phyloP scores from a whole-genome alignment of 2,797 vertebrate species.

The Hephaestus fuliginosus region DNA sequence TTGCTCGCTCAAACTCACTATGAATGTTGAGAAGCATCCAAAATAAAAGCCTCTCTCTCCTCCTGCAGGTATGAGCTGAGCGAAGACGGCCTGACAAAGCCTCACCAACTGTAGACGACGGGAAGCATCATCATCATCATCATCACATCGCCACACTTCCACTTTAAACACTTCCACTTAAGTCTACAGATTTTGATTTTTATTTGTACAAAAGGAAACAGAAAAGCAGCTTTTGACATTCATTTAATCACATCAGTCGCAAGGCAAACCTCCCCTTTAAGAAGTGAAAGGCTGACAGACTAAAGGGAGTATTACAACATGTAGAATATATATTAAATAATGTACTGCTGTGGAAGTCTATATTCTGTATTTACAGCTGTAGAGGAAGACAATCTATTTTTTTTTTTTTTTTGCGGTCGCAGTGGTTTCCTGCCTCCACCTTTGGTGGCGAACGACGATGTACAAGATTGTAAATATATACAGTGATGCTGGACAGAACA shows the following conservation, averaged over 20 bases:
- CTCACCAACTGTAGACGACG: constrained; percentile 79
- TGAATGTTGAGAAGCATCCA: not conserved
- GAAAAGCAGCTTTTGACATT: constrained; percentile 73
- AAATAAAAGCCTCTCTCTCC: constrained; percentile 24
- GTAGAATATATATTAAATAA: constrained; percentile 38
- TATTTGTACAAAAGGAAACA: constrained; percentile 59
- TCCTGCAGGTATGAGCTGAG: constrained; percentile 93
- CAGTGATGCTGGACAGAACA: constrained; percentile 58
- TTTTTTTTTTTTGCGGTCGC: constrained; percentile 34
- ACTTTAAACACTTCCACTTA: constrained; percentile 27
- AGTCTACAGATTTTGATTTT: constrained; percentile 75
- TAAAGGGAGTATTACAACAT: constrained; percentile 58
- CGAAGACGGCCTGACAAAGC: constrained; percentile 88
- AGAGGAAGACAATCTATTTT: constrained; percentile 42
- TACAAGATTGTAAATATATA: constrained; percentile 89
- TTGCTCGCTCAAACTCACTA: not conserved
- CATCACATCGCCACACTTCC: constrained; percentile 33
- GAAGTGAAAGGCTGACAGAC: constrained; percentile 67
- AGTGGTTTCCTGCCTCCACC: constrained; percentile 67
- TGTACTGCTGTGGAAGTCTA: constrained; percentile 42
- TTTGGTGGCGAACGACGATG: constrained; percentile 67
- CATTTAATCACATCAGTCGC: constrained; percentile 71
- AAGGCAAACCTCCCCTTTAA: constrained; percentile 75
- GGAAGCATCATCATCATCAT: constrained; percentile 24
- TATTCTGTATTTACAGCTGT: constrained; percentile 52